Conservation (phyloP, 1,140 invertebrate species). For the Apocrypta bakeri region DNA sequence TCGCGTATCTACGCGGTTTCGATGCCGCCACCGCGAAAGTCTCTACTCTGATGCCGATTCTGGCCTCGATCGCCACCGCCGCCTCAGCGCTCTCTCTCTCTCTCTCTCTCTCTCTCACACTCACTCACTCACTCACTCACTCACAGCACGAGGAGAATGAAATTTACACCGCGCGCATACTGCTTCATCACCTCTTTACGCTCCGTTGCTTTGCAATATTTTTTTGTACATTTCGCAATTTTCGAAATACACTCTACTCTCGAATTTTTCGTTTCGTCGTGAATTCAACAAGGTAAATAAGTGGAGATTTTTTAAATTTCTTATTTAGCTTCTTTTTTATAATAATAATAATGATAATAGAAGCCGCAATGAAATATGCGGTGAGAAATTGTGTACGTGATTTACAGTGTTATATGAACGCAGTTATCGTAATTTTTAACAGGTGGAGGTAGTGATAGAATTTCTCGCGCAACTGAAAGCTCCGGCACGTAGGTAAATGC, state of each 20-base stretch:
- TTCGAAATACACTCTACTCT: neutral
- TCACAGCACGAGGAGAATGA: neutral
- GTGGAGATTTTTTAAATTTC: too few relatives aligned
- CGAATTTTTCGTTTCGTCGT: too few relatives aligned
- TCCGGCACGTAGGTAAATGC: neutral
- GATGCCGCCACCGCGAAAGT: conserved; percentile 57
- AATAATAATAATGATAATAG: too few relatives aligned
- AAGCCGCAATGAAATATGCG: too few relatives aligned
- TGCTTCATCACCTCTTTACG: neutral
- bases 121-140: neutral
- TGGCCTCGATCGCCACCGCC: conserved; percentile 16
- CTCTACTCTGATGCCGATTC: conserved; percentile 13
- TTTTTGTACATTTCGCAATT: neutral
- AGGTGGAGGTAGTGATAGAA: too few relatives aligned
- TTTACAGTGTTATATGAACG: too few relatives aligned
- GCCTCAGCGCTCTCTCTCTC: neutral
- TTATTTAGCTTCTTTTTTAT: too few relatives aligned
- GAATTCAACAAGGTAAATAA: too few relatives aligned
- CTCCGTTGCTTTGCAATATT: neutral
- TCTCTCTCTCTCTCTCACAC: neutral
- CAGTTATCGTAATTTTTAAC: too few relatives aligned
- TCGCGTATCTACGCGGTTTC: conserved; percentile 55
- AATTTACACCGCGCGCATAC: neutral
- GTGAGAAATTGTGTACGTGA: too few relatives aligned
- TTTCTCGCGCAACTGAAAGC: too few relatives aligned